Conservation (phyloP, 2,113 vertebrate genomes). For the Trematomus loennbergii region DNA sequence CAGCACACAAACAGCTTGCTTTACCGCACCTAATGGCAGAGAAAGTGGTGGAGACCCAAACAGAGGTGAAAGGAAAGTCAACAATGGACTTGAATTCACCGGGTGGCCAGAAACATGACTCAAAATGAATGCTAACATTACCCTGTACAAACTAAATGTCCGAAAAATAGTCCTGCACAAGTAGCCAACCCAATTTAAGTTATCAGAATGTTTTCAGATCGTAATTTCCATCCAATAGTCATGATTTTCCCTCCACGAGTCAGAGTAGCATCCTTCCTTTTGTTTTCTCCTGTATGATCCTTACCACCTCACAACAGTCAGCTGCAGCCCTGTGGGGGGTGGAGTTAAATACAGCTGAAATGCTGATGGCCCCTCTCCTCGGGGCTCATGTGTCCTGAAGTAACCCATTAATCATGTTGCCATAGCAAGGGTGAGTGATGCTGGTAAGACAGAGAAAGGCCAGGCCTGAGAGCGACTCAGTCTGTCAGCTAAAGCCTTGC, state of each 20-base stretch:
- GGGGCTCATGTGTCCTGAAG: slow-evolving; percentile 37
- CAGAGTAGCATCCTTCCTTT: neutral
- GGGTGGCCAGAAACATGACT: neutral
- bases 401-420: slow-evolving; percentile 58
- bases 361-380: slow-evolving; percentile 25
- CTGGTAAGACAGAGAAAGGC: slow-evolving; percentile 30
- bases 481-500: slow-evolving; percentile 40
- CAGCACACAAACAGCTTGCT: neutral
- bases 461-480: slow-evolving; percentile 33
- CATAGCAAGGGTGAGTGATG: slow-evolving; percentile 29
- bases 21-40: neutral
- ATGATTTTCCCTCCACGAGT: neutral
- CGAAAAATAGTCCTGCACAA: too few relatives aligned
- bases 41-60: neutral
- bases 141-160: neutral
- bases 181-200: neutral
- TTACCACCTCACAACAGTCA: neutral
- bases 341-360: slow-evolving; percentile 38
- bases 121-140: neutral
- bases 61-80: too few relatives aligned
- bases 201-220: neutral
- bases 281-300: neutral
- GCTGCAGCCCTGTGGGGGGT: slow-evolving; percentile 23
- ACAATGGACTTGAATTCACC: neutral
- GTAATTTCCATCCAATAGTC: neutral